These are phyloP conservation scores for Heliconius nattereri DNA, from an alignment of 1,140 invertebrate genomes.

Conservation along the genomic window DNA sequence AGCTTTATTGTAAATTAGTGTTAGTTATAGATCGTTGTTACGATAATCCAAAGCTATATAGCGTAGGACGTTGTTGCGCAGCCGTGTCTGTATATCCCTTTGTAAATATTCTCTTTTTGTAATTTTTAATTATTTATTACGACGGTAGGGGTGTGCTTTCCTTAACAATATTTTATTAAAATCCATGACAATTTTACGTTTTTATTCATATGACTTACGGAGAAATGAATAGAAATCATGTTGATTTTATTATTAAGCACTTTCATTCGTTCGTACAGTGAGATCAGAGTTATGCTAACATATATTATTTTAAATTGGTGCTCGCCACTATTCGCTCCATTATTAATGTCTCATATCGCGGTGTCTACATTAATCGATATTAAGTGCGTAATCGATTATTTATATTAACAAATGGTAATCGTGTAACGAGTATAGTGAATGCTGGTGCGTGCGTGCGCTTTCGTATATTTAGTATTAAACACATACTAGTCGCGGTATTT, in stretches of 20 bases:
- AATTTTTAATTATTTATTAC: slow-evolving; percentile 71
- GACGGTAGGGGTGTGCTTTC: slow-evolving; percentile 60
- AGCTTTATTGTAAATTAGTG: slow-evolving; percentile 78
- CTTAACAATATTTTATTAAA: slow-evolving; percentile 44
- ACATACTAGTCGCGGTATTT: slow-evolving; percentile 51
- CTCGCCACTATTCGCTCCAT: neutral
- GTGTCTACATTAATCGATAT: slow-evolving; percentile 19
- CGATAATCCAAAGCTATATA: slow-evolving; percentile 74
- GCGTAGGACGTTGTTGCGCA: slow-evolving; percentile 63
- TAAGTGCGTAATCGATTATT: neutral
- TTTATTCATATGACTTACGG: neutral
- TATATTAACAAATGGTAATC: neutral
- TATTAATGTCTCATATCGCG: slow-evolving; percentile 22
- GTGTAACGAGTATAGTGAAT: neutral
- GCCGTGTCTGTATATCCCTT: slow-evolving; percentile 48
- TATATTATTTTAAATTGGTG: neutral
- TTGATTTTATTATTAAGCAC: neutral
- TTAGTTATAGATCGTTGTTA: slow-evolving; percentile 66
- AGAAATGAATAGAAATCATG: neutral
- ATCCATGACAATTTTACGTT: slow-evolving; percentile 60
- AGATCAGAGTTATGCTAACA: neutral
- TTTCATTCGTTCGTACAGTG: neutral
- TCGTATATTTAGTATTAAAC: slow-evolving; percentile 43
- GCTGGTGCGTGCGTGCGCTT: slow-evolving; percentile 44
- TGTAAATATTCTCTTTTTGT: slow-evolving; percentile 68